Conservation (phyloP, 1,140 invertebrate species). For the Homarus americanus region DNA sequence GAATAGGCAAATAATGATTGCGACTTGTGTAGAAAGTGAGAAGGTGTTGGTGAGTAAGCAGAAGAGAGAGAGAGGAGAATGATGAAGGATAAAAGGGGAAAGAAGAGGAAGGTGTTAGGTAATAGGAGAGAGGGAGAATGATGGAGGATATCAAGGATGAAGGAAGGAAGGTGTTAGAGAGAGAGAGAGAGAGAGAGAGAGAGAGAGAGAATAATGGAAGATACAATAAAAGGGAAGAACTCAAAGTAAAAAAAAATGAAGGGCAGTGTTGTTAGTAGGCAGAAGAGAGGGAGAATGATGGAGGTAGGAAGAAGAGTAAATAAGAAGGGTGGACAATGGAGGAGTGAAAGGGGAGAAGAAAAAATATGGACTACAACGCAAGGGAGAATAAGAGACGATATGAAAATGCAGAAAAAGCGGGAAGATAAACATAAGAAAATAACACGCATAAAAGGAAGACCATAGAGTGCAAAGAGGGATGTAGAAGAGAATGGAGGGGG, state of each 20-base stretch:
- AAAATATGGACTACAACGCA: no score
- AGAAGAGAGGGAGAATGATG: no score
- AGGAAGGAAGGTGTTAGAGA: no score
- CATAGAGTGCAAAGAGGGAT: no score
- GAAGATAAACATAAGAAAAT: no score
- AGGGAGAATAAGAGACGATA: no score
- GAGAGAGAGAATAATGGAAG: background rate
- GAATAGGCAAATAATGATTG: background rate
- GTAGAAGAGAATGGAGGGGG: no score
- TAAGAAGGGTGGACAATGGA: background rate
- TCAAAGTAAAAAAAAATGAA: background rate
- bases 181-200: background rate
- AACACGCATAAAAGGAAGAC: no score
- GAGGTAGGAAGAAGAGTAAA: no score
- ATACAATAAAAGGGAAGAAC: background rate
- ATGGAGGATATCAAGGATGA: background rate
- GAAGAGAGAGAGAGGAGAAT: background rate
- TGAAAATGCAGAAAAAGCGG: no score
- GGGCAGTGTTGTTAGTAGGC: no score
- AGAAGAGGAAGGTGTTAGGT: background rate
- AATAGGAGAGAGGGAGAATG: background rate
- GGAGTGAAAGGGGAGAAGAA: background rate
- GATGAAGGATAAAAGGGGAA: background rate
- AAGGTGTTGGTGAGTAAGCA: conserved; percentile 11
- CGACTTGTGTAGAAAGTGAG: background rate